phyloP scores from a whole-genome alignment of 1,140 invertebrate genomes.

The Drosophila ficusphila region DNA sequence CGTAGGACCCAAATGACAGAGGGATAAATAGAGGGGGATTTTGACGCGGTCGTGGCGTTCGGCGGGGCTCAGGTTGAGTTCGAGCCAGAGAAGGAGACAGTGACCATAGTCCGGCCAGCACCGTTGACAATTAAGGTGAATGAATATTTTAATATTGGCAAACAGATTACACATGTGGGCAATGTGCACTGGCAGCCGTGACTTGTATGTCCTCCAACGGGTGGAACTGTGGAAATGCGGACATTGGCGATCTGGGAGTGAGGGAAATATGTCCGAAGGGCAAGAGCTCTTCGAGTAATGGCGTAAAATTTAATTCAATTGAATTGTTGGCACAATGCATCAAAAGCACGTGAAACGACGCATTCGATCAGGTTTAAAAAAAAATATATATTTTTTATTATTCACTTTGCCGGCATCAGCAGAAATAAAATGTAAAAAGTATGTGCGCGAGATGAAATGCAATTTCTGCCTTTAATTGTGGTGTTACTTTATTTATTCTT shows the following conservation, averaged over 20 bases:
- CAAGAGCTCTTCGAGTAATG: conserved; percentile 53
- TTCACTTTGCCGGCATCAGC: conserved; percentile 4
- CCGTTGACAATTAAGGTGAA: conserved; percentile 82
- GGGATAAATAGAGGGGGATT: conserved; percentile 51
- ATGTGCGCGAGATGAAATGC: conserved; percentile 13
- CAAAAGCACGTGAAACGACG: conserved; percentile 46
- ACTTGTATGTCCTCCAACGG: conserved; percentile 34
- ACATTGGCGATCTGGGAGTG: neutral
- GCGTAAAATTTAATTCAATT: conserved; percentile 81
- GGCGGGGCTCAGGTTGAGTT: conserved; percentile 26
- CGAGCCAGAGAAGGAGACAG: conserved; percentile 1
- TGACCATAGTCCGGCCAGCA: conserved; percentile 21
- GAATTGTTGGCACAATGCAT: conserved; percentile 76
- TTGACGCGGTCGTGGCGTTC: conserved; percentile 61
- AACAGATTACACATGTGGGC: conserved; percentile 80
- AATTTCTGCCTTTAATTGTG: conserved; percentile 33
- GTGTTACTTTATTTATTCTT: conserved; percentile 12
- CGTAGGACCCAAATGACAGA: conserved; percentile 1
- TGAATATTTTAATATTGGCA: conserved; percentile 82
- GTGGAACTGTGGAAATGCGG: conserved; percentile 16
- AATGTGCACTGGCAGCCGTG: conserved; percentile 49
- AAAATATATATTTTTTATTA: conserved; percentile 29
- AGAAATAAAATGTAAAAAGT: conserved; percentile 4
- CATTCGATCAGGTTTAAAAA: conserved; percentile 6
- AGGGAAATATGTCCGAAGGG: neutral